Evolutionary conservation across 1,140 invertebrate species (phyloP), one percentile per base, ranked within the genome.

Genomic region (Eupeodes corollae): DNA sequence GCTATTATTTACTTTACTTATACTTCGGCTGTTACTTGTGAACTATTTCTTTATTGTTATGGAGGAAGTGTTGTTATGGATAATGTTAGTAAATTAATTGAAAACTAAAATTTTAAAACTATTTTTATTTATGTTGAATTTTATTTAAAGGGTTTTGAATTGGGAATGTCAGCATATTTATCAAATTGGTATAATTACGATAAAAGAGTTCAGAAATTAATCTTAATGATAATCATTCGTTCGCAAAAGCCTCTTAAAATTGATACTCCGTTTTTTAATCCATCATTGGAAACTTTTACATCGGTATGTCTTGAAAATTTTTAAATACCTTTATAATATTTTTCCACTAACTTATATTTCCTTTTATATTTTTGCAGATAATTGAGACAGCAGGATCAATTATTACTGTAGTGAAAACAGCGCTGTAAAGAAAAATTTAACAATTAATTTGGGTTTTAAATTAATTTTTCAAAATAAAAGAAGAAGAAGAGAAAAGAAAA

Each of bases 231-330:
- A 43, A 48, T 65, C 2, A 41, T 53, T n/a, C 50, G 62, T 10
- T 49, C 62, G 13, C 62, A 65, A 16, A 32, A 49, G 10, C 52
- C 58, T 2, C 44, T 65, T 0, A 51, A 56, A 1, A 44, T 65
- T 1, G 62, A 65, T 46, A 55, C 65, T 44, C 62, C 62, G 5
- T 65, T 65, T 49, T 65, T 65, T 41, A 60, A 59, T 1, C 62
- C 62, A 0, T 65, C 62, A 0, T 41, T 65, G 42, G 52, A 56
- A 42, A 59, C 58, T 0, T 44, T 65, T 1, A 58, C 58, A 6
- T 61, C 60, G 46, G 61, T 64, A 52, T 21, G 44, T 35, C 9
- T n/a, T n/a, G n/a, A n/a, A n/a, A n/a, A n/a, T n/a, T n/a, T n/a
- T n/a, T n/a, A n/a, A n/a, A n/a, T n/a, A n/a, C n/a, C n/a, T n/a